Conservation (phyloP, 2,888 invertebrate genomes). For the Synergus japonicus region DNA sequence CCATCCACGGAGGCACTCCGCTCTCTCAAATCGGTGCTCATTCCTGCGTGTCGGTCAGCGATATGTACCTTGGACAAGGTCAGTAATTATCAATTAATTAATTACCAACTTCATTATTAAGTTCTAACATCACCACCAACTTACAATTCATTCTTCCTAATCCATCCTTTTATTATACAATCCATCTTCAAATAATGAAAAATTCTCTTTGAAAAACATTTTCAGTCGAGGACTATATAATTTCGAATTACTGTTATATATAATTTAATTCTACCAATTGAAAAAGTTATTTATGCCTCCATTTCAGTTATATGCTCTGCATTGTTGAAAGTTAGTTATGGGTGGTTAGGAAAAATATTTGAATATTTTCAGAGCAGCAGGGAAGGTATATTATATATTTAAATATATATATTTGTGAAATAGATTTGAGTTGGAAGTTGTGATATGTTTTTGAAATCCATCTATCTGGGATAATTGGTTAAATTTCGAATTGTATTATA, state of each 20-base stretch:
- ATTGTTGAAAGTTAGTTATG: background rate
- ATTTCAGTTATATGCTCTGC: background rate
- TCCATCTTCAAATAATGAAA: background rate
- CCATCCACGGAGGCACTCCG: slow-evolving; percentile 91
- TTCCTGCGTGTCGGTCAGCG: slow-evolving; percentile 80
- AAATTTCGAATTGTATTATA: background rate
- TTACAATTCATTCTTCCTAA: background rate
- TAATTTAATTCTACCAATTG: too few relatives aligned
- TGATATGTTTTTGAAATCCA: background rate
- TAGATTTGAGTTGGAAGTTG: background rate
- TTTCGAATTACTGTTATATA: background rate
- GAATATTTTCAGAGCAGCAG: background rate
- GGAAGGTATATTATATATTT: too few relatives aligned
- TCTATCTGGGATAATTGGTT: background rate
- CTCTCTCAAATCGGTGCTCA: slow-evolving; percentile 91
- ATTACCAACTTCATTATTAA: background rate
- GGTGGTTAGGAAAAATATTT: too few relatives aligned
- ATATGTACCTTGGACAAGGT: slow-evolving; percentile 78
- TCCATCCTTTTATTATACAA: background rate
- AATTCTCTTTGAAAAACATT: too few relatives aligned
- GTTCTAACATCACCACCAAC: slow-evolving; percentile 3
- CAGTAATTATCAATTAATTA: slow-evolving; percentile 43
- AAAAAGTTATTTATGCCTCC: background rate
- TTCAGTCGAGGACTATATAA: too few relatives aligned
- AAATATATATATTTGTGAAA: background rate